A percentile compares a stretch with the other conserved stretches of the same genome.
Conservation (phyloP, 2,113 vertebrate genomes). For the Deroptyus accipitrinus region DNA sequence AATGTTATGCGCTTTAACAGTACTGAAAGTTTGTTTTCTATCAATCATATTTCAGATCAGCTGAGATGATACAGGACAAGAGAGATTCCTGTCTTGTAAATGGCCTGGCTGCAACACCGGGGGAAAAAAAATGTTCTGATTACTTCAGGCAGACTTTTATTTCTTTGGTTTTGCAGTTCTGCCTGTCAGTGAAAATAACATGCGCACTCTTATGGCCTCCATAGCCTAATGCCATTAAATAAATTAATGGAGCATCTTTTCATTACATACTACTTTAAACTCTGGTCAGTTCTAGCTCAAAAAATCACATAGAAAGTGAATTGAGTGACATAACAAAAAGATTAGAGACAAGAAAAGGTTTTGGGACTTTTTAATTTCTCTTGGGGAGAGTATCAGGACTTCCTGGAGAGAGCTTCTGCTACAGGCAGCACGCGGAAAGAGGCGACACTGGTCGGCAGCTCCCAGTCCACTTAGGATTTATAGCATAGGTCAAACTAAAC, state of each 20-base stretch:
- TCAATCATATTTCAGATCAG: conserved; percentile 1
- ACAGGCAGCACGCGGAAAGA: not conserved
- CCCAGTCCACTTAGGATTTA: not conserved
- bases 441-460: not conserved
- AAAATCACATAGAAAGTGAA: not conserved
- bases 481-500: not conserved
- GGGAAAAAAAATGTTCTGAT: not conserved
- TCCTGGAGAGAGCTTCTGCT: not conserved
- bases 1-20: not conserved
- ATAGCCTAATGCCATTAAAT: not conserved
- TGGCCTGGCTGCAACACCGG: not conserved
- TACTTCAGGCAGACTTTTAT: not conserved
- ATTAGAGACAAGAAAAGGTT: not conserved
- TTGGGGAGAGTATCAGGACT: not conserved
- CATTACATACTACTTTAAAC: not conserved
- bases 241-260: not conserved
- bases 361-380: conserved; percentile 20
- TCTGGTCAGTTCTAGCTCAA: not conserved
- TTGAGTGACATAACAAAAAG: not conserved
- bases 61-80: not conserved
- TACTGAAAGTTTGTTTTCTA: not conserved
- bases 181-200: not conserved
- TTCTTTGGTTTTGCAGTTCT: not conserved
- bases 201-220: rapidly evolving
- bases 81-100: not conserved